These are phyloP conservation scores for Copsychus sechellarum DNA, from an alignment of 2,113 vertebrate genomes.

Conservation along the genomic window DNA sequence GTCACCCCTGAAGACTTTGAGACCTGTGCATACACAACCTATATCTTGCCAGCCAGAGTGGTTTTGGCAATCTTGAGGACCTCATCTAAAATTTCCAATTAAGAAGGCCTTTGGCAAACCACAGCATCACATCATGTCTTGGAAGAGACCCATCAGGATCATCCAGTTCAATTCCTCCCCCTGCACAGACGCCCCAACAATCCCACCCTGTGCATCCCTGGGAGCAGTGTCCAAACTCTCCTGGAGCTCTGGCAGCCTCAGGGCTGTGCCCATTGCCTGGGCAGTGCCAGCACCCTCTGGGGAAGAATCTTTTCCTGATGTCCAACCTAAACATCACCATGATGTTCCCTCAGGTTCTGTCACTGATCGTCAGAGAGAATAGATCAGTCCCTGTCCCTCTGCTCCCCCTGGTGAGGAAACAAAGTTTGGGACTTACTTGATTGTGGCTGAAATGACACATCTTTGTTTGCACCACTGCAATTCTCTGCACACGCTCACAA, in stretches of 20 bases:
- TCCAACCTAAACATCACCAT: background rate
- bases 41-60: background rate
- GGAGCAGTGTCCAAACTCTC: fast-evolving
- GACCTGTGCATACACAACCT: background rate
- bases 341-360: no score
- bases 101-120: background rate
- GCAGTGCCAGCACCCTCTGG: background rate
- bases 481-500: constrained; percentile 20
- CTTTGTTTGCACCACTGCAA: background rate
- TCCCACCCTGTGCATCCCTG: background rate
- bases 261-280: background rate
- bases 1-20: background rate
- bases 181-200: background rate
- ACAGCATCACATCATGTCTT: background rate
- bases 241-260: background rate
- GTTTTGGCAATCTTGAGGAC: background rate
- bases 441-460: background rate
- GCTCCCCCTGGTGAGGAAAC: background rate
- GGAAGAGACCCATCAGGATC: background rate
- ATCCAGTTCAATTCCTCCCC: fast-evolving
- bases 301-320: background rate
- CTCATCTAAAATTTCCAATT: background rate
- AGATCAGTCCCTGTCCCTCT: background rate
- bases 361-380: background rate
- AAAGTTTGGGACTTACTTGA: background rate